Conservation (phyloP, 2,113 vertebrate genomes). For the Colistium nudipinnis region DNA sequence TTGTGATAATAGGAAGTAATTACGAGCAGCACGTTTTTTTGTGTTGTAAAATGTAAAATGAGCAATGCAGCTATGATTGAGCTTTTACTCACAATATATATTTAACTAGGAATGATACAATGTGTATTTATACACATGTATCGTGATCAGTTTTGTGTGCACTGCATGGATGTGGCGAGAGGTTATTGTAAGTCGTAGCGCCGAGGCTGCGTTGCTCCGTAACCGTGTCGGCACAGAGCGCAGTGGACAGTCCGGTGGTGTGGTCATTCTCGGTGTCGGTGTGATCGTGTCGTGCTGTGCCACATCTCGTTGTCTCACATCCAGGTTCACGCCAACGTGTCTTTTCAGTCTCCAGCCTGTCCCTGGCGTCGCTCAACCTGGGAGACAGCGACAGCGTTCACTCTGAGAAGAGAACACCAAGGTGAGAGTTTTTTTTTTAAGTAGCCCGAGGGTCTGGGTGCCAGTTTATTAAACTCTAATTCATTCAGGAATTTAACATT, state of each 20-base stretch:
- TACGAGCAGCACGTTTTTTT: too few relatives aligned
- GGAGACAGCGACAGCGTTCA: conserved; percentile 90
- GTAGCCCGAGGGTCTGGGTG: not conserved
- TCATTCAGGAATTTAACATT: not conserved
- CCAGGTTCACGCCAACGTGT: conserved; percentile 87
- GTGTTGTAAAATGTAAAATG: too few relatives aligned
- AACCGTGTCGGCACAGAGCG: conserved; percentile 64
- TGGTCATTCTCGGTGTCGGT: conserved; percentile 54
- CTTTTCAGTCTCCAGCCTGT: conserved; percentile 96
- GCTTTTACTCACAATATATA: too few relatives aligned
- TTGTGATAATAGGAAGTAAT: not conserved
- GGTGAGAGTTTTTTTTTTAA: conserved; percentile 80
- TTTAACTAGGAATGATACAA: not conserved
- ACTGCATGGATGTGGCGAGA: not conserved
- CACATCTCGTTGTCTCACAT: conserved; percentile 76
- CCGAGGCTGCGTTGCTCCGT: conserved; percentile 29
- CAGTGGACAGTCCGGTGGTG: conserved; percentile 60
- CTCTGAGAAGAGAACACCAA: conserved; percentile 92
- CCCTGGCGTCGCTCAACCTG: conserved; percentile 92
- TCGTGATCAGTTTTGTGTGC: not conserved
- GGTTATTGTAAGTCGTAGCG: not conserved
- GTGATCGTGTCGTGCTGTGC: conserved; percentile 71
- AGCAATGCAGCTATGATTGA: not conserved
- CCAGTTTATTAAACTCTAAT: not conserved
- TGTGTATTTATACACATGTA: not conserved